Base-by-base conservation (phyloP, 2,113 vertebrate species). In the Beaufortia kweichowensis region DNA sequence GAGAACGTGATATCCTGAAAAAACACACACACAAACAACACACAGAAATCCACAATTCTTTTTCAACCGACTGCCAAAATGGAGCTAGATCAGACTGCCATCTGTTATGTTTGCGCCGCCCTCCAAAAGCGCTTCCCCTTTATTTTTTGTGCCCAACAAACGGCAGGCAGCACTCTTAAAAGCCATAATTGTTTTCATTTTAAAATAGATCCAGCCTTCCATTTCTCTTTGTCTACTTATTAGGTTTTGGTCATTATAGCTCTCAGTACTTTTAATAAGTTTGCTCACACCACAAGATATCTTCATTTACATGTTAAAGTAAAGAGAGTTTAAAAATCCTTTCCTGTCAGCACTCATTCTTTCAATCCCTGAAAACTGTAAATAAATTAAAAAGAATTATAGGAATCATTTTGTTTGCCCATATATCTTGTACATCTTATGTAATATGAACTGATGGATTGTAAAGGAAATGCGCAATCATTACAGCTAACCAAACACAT, bases 401-500 rank as follows among this genome's bases (percentile, higher is more conserved):
- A 86, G 87, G 81, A 90, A 89, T 88, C 76, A 68, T 79, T 39
- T 88, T 84, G 78, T 85, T 79, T 77, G 71, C 77, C n/a, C n/a
- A n/a, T n/a, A n/a, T n/a, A n/a, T n/a, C n/a, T 31, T 28, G 83
- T 87, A 88, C 90, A 88, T 88, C 86, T 79, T 82, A 84, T 82
- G 81, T 88, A 88, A 90, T 90, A 79, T 71, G 76, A 87, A 90
- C 72, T 89, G 88, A 91, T 89, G 84, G 84, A 89, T 91, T 83
- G 35, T 39, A 39, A 85, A 76, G 85, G 86, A 82, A 88, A 88
- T 85, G 88, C 88, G 84, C 81, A 88, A 89, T 88, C 79, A 89
- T 87, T 88, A 89, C 86, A 83, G 85, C 19, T 21, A 53, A 82
- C 78, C 26, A 46, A 79, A 79, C 89, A 88, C 86, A 86, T 84